Percentiles rank a stretch among this genome's conserved stretches.
Evolutionary conservation across 92 coral and sea anemone species (phyloP).

Genomic region (Isaurus tuberculatus): DNA sequence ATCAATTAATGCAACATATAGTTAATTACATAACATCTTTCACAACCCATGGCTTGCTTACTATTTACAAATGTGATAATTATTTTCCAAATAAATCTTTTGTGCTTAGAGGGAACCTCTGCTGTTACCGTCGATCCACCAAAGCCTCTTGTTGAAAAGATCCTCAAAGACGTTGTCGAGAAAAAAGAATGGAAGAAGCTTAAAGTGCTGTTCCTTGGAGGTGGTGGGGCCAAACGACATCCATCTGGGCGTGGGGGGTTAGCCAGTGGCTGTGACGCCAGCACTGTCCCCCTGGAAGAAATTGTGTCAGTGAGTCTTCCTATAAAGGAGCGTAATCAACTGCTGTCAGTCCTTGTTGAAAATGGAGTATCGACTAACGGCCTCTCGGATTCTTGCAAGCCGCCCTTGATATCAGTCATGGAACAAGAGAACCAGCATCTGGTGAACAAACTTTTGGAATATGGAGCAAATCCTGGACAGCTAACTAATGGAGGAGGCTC

Average conservation of each 20-base stretch:
- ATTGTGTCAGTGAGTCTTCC: slow-evolving; percentile 54
- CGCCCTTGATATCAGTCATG: slow-evolving; percentile 68
- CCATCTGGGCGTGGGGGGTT: slow-evolving; percentile 75
- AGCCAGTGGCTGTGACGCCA: slow-evolving; percentile 67
- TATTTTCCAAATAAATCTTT: background rate
- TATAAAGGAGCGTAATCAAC: slow-evolving; percentile 30
- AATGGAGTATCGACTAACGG: slow-evolving; percentile 77
- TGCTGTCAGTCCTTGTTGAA: slow-evolving; percentile 68
- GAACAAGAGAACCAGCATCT: slow-evolving; percentile 49
- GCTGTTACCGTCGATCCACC: slow-evolving; percentile 66
- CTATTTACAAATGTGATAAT: background rate
- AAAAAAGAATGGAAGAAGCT: slow-evolving; percentile 75
- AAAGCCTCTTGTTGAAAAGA: slow-evolving; percentile 38
- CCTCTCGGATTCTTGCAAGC: slow-evolving; percentile 58
- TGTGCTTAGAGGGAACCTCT: slow-evolving; percentile 68
- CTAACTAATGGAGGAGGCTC: slow-evolving; percentile 59
- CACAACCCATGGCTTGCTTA: background rate
- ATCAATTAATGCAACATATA: too few species aligned
- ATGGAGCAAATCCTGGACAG: slow-evolving; percentile 75
- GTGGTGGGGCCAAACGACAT: slow-evolving; percentile 74
- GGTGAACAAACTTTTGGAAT: slow-evolving; percentile 67
- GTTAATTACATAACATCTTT: too few species aligned
- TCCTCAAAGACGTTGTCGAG: slow-evolving; percentile 51
- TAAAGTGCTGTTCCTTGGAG: slow-evolving; percentile 77
- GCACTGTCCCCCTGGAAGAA: slow-evolving; percentile 71